Conservation (phyloP, 1,140 invertebrate species). For the Nephila pilipes region DNA sequence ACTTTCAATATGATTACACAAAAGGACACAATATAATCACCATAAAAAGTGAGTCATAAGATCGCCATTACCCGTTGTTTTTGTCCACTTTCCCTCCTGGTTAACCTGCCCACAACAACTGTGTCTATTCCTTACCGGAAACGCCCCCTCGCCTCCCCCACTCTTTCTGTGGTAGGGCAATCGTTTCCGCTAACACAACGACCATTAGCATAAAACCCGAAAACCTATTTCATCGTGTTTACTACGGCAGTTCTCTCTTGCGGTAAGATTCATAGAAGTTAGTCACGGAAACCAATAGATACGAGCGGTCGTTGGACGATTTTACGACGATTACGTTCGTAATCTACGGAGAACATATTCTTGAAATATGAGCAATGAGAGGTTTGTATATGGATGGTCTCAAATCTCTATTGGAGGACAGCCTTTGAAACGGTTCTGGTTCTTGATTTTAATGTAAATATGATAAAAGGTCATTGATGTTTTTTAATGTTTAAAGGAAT, state of each 20-base stretch:
- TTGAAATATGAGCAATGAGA: background rate
- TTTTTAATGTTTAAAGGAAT: background rate
- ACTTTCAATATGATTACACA: too few relatives aligned
- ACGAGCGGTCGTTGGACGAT: background rate
- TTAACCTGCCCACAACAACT: background rate
- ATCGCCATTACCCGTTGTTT: background rate
- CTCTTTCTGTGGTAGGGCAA: background rate
- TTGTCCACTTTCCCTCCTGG: background rate
- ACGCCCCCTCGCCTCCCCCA: background rate
- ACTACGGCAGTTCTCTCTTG: background rate
- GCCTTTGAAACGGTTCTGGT: background rate
- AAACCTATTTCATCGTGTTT: slow-evolving; percentile 41
- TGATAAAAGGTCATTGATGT: background rate
- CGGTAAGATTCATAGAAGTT: background rate
- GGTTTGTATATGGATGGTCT: background rate
- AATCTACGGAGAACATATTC: background rate
- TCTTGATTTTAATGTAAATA: background rate
- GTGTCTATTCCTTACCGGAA: slow-evolving; percentile 33
- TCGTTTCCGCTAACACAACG: slow-evolving; percentile 44
- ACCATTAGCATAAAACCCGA: slow-evolving; percentile 44
- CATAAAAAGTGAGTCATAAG: too few relatives aligned
- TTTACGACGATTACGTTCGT: background rate
- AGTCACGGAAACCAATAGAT: background rate
- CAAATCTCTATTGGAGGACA: background rate
- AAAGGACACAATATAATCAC: too few relatives aligned